Evolutionary conservation across 2,113 vertebrate species (phyloP), one percentile per base, ranked within the genome.

Genomic region (Gobio gobio): DNA sequence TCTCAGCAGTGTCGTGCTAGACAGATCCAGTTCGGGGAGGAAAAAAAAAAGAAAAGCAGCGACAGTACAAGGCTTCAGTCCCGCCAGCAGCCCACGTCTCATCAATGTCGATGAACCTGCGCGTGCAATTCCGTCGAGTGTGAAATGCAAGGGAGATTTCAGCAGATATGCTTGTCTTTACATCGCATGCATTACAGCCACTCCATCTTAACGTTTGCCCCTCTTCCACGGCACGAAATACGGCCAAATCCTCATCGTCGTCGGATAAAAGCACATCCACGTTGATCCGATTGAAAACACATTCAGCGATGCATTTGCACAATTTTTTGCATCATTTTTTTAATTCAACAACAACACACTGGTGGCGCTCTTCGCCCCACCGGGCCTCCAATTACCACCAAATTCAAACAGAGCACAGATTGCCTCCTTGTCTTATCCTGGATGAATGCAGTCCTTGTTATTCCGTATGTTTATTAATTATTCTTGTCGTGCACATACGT

Each of bases 1-100:
- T 99, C 94, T 96, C 97, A 95, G 96, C 96, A 94, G 89, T 94
- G 94, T 93, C 91, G 91, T 88, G 91, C 93, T 95, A 91, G 92
- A 82, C 87, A 94, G 89, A 94, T 93, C 93, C 95, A 93, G 92
- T 87, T 80, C 85, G 85, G 85, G 72, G 88, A 87, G 84, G 78
- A 43, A 85, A 78, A 82, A 75, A 87, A 47, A 80, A 58, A 75
- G 54, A 78, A 84, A 93, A 86, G 89, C 81, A 88, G 79, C 78
- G 84, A 83, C 68, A 70, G 82, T 78, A 78, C 85, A 82, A 83
- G 85, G 81, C 86, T 84, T 80, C 85, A 84, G 56, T 80, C 83
- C 78, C 86, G 83, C 70, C 49, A 74, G 43, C 78, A 78, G 59
- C 82, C 45, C 68, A 85, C 70, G 83, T 14, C 56, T 81, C 26